Conservation (phyloP, 2,113 vertebrate species). For the Eupsittula cactorum region DNA sequence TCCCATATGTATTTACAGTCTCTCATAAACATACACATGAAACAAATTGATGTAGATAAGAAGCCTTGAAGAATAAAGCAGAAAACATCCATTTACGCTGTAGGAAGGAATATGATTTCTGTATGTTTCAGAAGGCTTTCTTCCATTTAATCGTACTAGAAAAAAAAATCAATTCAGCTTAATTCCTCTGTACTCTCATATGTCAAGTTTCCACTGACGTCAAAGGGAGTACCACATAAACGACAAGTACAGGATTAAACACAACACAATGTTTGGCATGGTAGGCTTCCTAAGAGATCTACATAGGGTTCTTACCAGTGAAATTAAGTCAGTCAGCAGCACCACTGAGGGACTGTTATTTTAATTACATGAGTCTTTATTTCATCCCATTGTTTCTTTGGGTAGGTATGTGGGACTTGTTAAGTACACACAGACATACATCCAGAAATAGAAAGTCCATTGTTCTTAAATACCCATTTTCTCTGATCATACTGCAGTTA, state of each 20-base stretch:
- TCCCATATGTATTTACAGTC: neutral
- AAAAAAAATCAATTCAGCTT: neutral
- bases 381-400: neutral
- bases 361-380: neutral
- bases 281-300: neutral
- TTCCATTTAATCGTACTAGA: neutral
- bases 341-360: neutral
- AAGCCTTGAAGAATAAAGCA: neutral
- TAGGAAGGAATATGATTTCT: neutral
- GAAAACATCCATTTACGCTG: neutral
- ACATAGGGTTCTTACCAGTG: neutral
- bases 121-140: neutral
- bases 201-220: slow-evolving; percentile 22
- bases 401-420: neutral
- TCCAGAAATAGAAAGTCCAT: neutral
- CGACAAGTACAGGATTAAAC: neutral
- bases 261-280: neutral
- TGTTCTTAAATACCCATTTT: neutral
- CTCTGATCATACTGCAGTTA: neutral
- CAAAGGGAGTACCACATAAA: neutral
- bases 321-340: neutral
- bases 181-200: neutral
- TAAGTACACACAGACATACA: neutral
- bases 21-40: neutral
- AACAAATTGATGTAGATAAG: neutral